Percentiles rank a stretch among this genome's conserved stretches.
These are phyloP conservation scores for Chromis chromis DNA, from an alignment of 2,797 vertebrate species.

Conservation along the genomic window DNA sequence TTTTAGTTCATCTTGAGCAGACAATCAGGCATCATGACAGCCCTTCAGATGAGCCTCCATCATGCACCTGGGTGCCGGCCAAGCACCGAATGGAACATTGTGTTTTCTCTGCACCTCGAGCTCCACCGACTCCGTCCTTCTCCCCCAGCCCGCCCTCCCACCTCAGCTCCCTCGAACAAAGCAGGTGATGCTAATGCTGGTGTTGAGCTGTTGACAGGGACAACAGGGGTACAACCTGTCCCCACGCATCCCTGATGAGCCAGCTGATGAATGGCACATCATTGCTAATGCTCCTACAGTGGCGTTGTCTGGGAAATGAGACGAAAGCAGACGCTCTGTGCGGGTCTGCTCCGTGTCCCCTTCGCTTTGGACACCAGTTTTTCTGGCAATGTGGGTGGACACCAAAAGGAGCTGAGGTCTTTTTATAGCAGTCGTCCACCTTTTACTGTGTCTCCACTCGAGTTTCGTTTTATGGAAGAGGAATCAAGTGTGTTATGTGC, in stretches of 20 bases:
- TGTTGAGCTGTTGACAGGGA: constrained; percentile 63
- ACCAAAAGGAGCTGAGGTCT: constrained; percentile 36
- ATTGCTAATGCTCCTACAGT: constrained; percentile 58
- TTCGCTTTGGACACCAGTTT: constrained; percentile 41
- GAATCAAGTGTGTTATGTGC: constrained; percentile 27
- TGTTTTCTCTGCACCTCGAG: constrained; percentile 51
- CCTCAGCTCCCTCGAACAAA: constrained; percentile 49
- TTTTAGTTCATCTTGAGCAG: constrained; percentile 43
- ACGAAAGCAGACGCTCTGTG: constrained; percentile 45
- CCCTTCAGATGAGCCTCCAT: constrained; percentile 48
- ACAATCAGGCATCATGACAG: constrained; percentile 41
- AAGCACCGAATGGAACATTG: constrained; percentile 52
- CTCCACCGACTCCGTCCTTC: constrained; percentile 16
- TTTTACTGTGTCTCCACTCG: constrained; percentile 39
- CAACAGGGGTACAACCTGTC: constrained; percentile 67
- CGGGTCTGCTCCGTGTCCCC: background rate
- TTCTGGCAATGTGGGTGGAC: constrained; percentile 48
- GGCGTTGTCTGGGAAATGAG: constrained; percentile 58
- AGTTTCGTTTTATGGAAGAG: constrained; percentile 44
- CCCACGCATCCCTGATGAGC: constrained; percentile 64
- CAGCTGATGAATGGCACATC: constrained; percentile 64
- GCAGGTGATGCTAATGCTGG: constrained; percentile 63
- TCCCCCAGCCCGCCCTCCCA: constrained; percentile 1
- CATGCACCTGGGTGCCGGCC: constrained; percentile 50
- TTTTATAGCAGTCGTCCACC: constrained; percentile 49